Evolutionary conservation across 2,797 vertebrate species (phyloP), one percentile per base, ranked within the genome.

Genomic region (Catamblyrhynchus diadema): DNA sequence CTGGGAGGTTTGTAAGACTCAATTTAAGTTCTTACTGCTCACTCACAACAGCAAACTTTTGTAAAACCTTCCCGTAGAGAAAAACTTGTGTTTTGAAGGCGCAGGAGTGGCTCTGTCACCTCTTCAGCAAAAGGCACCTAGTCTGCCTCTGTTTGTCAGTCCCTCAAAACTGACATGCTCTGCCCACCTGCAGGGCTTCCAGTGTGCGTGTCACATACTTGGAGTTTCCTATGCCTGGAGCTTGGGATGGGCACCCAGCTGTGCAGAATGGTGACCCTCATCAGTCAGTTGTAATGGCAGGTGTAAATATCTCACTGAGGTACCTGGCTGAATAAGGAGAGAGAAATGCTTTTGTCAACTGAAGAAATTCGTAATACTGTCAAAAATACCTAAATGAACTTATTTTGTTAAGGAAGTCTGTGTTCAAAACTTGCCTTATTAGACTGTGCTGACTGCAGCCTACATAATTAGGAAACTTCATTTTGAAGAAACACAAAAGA

Each of bases 181-280:
- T 69, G 74, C 44, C 62, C 42, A 17, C 41, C 60, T 64, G 30
- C 28, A 35, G 51, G 50, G 25, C 19, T 64, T 86, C 1, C 23
- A 56, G 4, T 1, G 0, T 47, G 33, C 28, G 7, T 0, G 0
- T 59, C 44, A 53, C 44, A 21, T 51, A 16, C 23, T 32, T 62
- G n/a, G 16, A 65, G 21, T 37, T 84, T 35, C n/a, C 32, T 30
- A 0, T 44, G 6, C 22, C 44, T 54, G 64, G 83, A 77, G 64
- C 51, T 75, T 8, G 39, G 41, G 30, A 47, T 66, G 41, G 44
- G 27, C 16, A 23, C 1, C 0, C 33, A 12, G 82, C 44, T 25
- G 48, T 65, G 72, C n/a, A 9, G 69, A n/a, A 18, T 14, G 37
- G n/a, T 8, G 24, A 47, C 69, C 54, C n/a, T 85, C 4, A 8